Conservation (phyloP, 35 echinoderm and acorn worm species). For the Ptychodera flava region DNA sequence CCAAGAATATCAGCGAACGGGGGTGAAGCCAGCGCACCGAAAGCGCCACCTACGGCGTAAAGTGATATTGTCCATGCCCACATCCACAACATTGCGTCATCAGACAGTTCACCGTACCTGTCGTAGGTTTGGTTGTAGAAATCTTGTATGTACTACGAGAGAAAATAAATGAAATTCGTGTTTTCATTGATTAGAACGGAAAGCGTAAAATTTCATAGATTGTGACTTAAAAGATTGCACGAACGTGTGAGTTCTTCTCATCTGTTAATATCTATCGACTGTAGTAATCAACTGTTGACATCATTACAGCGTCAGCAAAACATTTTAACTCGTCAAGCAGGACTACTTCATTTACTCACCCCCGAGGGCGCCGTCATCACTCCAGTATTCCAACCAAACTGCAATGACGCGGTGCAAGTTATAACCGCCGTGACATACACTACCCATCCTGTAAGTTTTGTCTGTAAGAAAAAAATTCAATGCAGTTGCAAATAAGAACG, state of each 20-base stretch:
- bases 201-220: too few species aligned
- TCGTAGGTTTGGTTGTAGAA: slow-evolving; percentile 87
- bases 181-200: too few species aligned
- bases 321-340: too few species aligned
- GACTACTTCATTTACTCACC: slow-evolving; percentile 18
- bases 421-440: not conserved
- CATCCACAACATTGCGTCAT: slow-evolving; percentile 63
- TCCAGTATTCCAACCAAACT: slow-evolving; percentile 39
- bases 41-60: slow-evolving; percentile 79
- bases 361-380: slow-evolving; percentile 32
- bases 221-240: too few species aligned
- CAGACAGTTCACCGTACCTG: slow-evolving; percentile 32
- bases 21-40: slow-evolving; percentile 55
- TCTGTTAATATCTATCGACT: too few species aligned
- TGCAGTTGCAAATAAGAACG: slow-evolving; percentile 13
- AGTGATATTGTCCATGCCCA: slow-evolving; percentile 64
- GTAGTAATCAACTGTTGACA: too few species aligned
- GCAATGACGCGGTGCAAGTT: slow-evolving; percentile 8
- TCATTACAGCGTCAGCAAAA: too few species aligned
- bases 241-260: too few species aligned
- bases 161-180: too few species aligned
- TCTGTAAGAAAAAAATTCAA: not conserved
- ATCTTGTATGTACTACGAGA: slow-evolving; percentile 58
- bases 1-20: slow-evolving; percentile 49
- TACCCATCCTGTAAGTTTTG: not conserved